A percentile compares a stretch with the other conserved stretches of the same genome.
phyloP scores from a whole-genome alignment of 2,888 invertebrate genomes.

The Entomobrya multifasciata region DNA sequence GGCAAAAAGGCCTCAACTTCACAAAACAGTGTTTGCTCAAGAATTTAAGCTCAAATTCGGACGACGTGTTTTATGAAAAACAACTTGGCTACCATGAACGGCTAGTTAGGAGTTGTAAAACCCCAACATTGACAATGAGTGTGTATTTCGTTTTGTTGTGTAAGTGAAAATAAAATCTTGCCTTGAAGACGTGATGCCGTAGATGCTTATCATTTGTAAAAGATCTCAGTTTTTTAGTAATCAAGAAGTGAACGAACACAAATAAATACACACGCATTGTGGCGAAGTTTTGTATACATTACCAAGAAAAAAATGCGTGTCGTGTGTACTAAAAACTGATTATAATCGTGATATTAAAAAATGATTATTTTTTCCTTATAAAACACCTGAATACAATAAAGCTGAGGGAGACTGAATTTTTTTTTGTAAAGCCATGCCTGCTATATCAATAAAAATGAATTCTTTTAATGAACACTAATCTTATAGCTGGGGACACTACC shows the following conservation, averaged over 20 bases:
- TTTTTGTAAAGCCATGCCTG: background rate
- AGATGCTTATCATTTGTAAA: constrained; percentile 53
- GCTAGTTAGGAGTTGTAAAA: constrained; percentile 15
- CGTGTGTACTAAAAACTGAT: constrained; percentile 18
- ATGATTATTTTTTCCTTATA: constrained; percentile 10
- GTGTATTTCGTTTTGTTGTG: background rate
- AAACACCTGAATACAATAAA: too few relatives aligned
- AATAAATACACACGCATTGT: background rate
- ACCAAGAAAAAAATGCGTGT: background rate
- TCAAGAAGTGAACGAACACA: background rate
- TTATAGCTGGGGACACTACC: background rate
- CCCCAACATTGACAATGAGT: background rate
- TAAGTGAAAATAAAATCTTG: constrained; percentile 9
- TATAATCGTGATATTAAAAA: constrained; percentile 38
- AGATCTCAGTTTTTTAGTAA: constrained; percentile 18
- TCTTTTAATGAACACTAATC: background rate
- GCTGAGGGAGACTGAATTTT: background rate
- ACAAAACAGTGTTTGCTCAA: background rate
- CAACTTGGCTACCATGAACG: background rate
- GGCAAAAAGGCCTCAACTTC: constrained; percentile 12
- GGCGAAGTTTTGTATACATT: background rate
- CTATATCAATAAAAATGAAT: background rate
- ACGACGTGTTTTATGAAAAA: constrained; percentile 6
- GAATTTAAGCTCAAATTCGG: background rate
- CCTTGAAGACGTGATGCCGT: constrained; percentile 34